Evolutionary conservation across 1,140 invertebrate genomes (phyloP), one percentile per base, ranked within the genome.

Genomic region (Drosophila navojoa): DNA sequence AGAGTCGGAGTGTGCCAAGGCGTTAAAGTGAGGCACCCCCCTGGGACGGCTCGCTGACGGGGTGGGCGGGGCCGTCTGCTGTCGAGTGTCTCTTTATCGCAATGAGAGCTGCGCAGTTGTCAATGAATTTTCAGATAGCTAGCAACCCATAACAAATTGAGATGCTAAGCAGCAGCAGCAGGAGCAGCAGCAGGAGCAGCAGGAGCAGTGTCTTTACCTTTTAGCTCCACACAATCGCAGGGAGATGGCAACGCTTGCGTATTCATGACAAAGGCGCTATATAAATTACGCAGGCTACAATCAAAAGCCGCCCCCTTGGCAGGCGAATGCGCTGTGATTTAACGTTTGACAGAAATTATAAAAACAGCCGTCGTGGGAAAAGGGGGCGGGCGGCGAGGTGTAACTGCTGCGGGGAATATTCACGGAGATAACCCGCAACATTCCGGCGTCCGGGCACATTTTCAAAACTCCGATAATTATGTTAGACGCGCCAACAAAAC

Each of bases 231-330:
- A 54, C 67, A 53, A 42, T 59, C 49, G 35, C n/a, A 40, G 11
- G 47, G 55, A 53, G 35, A 60, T 45, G 42, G 38, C 29, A 38
- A 63, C 38, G 53, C 35, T 47, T 47, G 38, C 62, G 62, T 55
- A 59, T 27, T 59, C 45, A 61, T 54, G 76, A 82, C 80, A 79
- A 86, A 67, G 55, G 76, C 68, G 60, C 52, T 66, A 81, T 76
- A 87, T 82, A 87, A 87, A 82, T 87, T 82, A 82, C 79, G 62
- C 66, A 55, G 47, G 40, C 64, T 76, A 79, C 82, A 76, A 86
- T 71, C 61, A 64, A 71, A 38, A 38, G 35, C 35, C 35, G 70
- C 47, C 58, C 16, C 44, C 44, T 2, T n/a, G 1, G 44, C 16
- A 11, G 19, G 16, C 44, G 40, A 25, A 27, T 32, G 57, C 57